Percentiles rank a stretch among this genome's conserved stretches.
Evolutionary conservation across 2,113 vertebrate species (phyloP).

Genomic region (Stictonetta naevosa): DNA sequence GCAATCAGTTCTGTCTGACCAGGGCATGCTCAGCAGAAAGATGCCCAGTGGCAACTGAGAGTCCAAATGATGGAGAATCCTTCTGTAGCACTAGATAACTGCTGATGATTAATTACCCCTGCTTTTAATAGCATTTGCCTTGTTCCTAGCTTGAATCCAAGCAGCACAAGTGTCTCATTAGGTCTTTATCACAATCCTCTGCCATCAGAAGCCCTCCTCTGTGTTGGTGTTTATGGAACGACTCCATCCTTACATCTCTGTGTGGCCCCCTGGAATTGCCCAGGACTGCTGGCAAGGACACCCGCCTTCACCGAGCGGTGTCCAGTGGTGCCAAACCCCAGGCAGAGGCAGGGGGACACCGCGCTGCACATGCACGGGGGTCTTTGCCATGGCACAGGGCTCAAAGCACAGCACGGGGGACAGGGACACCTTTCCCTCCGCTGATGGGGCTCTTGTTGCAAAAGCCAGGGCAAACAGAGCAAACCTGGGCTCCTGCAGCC

Average conservation of each 20-base stretch:
- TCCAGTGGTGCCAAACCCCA: not conserved
- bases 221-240: not conserved
- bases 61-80: conserved; percentile 9
- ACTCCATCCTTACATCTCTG: not conserved
- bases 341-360: fast-evolving
- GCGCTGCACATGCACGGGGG: fast-evolving
- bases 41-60: not conserved
- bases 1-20: not conserved
- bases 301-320: fast-evolving
- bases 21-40: not conserved
- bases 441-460: not conserved
- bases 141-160: not conserved
- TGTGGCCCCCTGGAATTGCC: fast-evolving
- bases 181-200: not conserved
- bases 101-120: conserved; percentile 23
- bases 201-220: not conserved
- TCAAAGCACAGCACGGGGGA: not conserved
- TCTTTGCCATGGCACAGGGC: not conserved
- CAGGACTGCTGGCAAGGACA: fast-evolving
- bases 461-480: not conserved
- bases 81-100: not conserved
- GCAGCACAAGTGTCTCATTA: not conserved
- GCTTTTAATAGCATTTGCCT: not conserved
- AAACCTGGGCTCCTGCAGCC: not conserved
- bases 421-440: too few species aligned